Percentiles rank a stretch among this genome's conserved stretches.
Conservation (phyloP, 2,113 vertebrate species). For the Engraulis encrasicolus region DNA sequence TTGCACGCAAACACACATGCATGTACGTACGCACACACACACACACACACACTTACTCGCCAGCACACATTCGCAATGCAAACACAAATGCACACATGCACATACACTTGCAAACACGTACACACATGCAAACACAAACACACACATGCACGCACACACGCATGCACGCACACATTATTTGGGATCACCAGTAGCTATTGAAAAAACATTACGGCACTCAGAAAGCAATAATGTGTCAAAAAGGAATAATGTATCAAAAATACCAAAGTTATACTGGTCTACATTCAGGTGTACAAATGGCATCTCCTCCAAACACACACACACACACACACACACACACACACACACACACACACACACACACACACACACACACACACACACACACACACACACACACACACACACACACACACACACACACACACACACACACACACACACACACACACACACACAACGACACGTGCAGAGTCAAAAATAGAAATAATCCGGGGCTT, state of each 20-base stretch:
- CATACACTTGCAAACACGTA: background rate
- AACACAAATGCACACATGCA: background rate
- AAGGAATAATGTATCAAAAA: too few species aligned
- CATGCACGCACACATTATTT: too few species aligned
- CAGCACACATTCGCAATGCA: background rate
- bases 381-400: background rate
- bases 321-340: too few species aligned
- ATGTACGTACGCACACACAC: background rate
- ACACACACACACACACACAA: background rate
- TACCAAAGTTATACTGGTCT: too few species aligned
- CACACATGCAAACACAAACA: slow-evolving; percentile 17
- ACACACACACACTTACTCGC: background rate
- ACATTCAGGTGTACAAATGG: too few species aligned
- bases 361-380: background rate
- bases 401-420: background rate
- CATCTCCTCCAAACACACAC: slow-evolving; percentile 10
- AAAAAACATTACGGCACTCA: too few species aligned
- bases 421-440: background rate
- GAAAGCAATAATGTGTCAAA: too few species aligned
- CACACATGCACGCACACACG: background rate
- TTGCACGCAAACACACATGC: background rate
- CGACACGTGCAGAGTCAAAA: background rate
- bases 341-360: too few species aligned
- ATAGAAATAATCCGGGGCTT: background rate
- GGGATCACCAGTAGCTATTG: too few species aligned